A percentile compares a stretch with the other conserved stretches of the same genome.
Conservation (phyloP, 2,797 vertebrate species). For the Xenentodon cancila region DNA sequence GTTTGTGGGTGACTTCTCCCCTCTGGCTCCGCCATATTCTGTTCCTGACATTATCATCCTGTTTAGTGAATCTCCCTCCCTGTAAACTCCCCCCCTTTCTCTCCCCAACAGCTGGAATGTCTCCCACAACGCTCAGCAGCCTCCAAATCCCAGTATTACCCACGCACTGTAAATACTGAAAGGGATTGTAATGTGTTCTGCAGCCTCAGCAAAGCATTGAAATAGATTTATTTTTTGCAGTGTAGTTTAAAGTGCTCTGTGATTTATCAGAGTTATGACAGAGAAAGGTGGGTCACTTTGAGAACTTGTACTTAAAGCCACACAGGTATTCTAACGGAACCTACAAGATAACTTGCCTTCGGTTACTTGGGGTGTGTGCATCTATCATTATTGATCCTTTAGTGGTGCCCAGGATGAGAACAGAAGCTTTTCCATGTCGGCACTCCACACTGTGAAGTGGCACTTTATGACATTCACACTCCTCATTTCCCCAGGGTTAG, state of each 20-base stretch:
- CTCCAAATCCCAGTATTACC: conserved; percentile 73
- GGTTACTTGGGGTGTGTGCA: conserved; percentile 47
- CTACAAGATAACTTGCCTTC: conserved; percentile 49
- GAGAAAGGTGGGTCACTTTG: conserved; percentile 35
- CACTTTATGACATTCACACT: conserved; percentile 71
- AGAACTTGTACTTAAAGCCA: conserved; percentile 43
- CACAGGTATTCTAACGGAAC: conserved; percentile 37
- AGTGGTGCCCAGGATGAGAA: conserved; percentile 60
- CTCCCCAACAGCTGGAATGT: conserved; percentile 71
- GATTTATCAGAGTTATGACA: conserved; percentile 33
- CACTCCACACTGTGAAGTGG: conserved; percentile 64
- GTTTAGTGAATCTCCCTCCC: conserved; percentile 69
- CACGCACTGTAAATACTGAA: conserved; percentile 71
- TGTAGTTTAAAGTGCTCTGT: conserved; percentile 22
- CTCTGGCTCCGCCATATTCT: conserved; percentile 60
- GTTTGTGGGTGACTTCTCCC: conserved; percentile 59
- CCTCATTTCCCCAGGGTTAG: conserved; percentile 41
- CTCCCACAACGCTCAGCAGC: conserved; percentile 64
- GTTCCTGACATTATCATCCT: conserved; percentile 74
- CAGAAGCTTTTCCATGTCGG: conserved; percentile 77
- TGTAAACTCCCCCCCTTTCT: conserved; percentile 62
- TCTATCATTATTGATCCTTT: conserved; percentile 73
- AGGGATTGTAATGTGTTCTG: conserved; percentile 54
- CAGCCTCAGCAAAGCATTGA: conserved; percentile 44
- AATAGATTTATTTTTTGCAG: conserved; percentile 35